These are phyloP conservation scores for Caenorhabditis tropicalis DNA, from an alignment of 1,140 invertebrate genomes.

Conservation along the genomic window DNA sequence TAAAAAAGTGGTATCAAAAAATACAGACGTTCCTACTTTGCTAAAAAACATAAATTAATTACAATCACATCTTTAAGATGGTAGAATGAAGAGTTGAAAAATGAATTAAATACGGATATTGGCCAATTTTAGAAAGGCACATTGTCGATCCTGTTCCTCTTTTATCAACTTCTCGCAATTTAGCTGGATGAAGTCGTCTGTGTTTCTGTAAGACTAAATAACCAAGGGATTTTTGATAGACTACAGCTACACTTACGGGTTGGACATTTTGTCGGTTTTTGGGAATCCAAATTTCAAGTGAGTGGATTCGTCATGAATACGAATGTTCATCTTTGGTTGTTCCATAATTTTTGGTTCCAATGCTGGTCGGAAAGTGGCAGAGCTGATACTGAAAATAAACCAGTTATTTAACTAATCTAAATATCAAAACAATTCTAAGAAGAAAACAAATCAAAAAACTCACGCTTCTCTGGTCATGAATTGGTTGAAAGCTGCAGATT, in stretches of 20 bases:
- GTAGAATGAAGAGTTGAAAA: background rate
- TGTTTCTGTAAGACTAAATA: slow-evolving; percentile 33
- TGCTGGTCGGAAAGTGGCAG: slow-evolving; percentile 27
- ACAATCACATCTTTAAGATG: background rate
- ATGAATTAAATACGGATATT: slow-evolving; percentile 15
- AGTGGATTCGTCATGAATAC: background rate
- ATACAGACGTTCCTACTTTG: slow-evolving; percentile 2
- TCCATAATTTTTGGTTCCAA: background rate
- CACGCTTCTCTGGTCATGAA: slow-evolving; percentile 39
- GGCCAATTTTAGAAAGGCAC: background rate
- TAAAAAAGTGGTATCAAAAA: background rate
- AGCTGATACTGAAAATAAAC: slow-evolving; percentile 14
- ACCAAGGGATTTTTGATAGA: slow-evolving; percentile 2
- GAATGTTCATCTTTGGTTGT: slow-evolving; percentile 21
- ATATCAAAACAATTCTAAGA: background rate
- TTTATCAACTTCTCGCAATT: slow-evolving; percentile 21
- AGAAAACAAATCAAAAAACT: background rate
- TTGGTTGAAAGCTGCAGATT: slow-evolving; percentile 7
- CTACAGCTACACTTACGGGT: slow-evolving; percentile 34
- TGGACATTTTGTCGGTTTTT: background rate
- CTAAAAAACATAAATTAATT: slow-evolving; percentile 1
- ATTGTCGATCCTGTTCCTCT: slow-evolving; percentile 25
- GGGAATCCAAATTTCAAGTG: slow-evolving; percentile 25
- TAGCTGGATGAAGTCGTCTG: background rate
- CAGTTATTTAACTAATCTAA: too few species aligned